Percentiles rank a stretch among this genome's conserved stretches.
These are phyloP conservation scores for Temnothorax curvispinosus DNA, from an alignment of 1,140 invertebrate genomes.

Conservation along the genomic window DNA sequence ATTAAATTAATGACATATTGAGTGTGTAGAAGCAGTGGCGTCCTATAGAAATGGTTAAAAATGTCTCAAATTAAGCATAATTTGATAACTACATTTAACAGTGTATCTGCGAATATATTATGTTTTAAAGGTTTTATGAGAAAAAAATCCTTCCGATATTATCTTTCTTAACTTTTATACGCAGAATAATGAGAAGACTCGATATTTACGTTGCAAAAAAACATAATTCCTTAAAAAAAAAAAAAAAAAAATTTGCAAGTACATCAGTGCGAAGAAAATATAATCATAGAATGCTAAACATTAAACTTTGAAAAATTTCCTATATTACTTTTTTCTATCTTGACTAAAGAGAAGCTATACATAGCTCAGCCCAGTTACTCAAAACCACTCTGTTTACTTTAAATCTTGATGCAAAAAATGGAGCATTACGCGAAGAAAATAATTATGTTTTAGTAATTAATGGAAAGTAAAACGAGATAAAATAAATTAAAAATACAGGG, in stretches of 20 bases:
- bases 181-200: too few relatives aligned
- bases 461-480: background rate
- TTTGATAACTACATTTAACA: too few relatives aligned
- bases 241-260: background rate
- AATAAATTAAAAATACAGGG: background rate
- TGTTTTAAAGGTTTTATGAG: too few relatives aligned
- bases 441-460: background rate
- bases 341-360: background rate
- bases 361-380: background rate
- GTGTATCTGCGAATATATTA: too few relatives aligned
- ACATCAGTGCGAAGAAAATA: background rate
- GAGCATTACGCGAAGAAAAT: background rate
- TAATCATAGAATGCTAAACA: background rate
- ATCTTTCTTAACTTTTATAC: too few relatives aligned
- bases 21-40: too few relatives aligned
- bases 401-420: background rate
- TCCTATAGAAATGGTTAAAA: too few relatives aligned
- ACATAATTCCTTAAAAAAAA: too few relatives aligned
- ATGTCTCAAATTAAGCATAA: too few relatives aligned
- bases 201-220: too few relatives aligned
- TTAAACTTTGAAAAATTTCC: background rate
- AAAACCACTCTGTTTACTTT: background rate
- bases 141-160: too few relatives aligned
- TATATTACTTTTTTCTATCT: background rate
- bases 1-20: too few relatives aligned